Conservation (phyloP, 2,888 invertebrate species). For the Tipula confusa region DNA sequence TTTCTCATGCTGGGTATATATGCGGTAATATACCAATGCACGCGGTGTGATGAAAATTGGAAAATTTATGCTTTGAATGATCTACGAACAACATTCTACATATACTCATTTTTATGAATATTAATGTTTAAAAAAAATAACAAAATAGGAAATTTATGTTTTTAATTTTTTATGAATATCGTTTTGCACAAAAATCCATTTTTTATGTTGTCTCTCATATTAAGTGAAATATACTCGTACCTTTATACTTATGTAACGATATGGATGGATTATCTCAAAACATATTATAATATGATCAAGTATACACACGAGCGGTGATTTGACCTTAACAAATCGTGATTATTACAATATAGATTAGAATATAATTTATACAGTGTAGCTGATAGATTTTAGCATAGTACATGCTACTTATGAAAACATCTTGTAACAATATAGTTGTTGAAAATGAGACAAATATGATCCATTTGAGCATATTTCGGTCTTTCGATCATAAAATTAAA, state of each 20-base stretch:
- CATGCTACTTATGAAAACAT: too few relatives aligned
- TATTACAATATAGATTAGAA: neutral
- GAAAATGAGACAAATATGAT: too few relatives aligned
- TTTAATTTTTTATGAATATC: neutral
- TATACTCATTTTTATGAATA: neutral
- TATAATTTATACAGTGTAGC: neutral
- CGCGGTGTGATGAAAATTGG: constrained; percentile 3
- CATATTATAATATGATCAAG: neutral
- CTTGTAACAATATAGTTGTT: too few relatives aligned
- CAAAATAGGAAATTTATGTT: neutral
- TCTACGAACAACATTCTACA: neutral
- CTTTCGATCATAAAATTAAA: too few relatives aligned
- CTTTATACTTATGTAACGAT: neutral
- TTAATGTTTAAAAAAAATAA: constrained; percentile 7
- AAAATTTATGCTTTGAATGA: neutral
- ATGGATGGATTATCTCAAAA: neutral
- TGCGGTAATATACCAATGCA: neutral
- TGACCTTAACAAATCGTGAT: neutral
- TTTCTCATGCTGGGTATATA: neutral
- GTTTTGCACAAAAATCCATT: neutral
- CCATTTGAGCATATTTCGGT: too few relatives aligned
- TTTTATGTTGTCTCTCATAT: neutral
- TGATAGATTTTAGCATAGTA: too few relatives aligned
- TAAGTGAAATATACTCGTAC: neutral
- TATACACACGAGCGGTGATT: neutral